A percentile compares a stretch with the other conserved stretches of the same genome.
phyloP scores from a whole-genome alignment of 1,140 invertebrate species.

The Lordiphosa stackelbergi region DNA sequence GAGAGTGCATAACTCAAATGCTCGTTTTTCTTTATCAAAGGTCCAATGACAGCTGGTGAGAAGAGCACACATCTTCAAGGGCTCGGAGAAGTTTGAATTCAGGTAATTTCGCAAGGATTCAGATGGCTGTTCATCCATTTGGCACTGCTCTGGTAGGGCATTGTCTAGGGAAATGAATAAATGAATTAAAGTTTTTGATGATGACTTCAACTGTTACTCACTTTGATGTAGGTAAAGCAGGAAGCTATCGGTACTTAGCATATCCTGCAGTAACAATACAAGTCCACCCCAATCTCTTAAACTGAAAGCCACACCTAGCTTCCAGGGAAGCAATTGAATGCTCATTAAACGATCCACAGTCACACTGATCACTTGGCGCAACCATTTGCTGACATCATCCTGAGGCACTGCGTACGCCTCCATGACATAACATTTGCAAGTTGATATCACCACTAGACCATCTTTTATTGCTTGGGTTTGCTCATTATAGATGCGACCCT shows the following conservation, averaged over 20 bases:
- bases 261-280: slow-evolving; percentile 64
- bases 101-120: slow-evolving; percentile 40
- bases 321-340: slow-evolving; percentile 64
- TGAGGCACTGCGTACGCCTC: slow-evolving; percentile 78
- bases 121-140: slow-evolving; percentile 76
- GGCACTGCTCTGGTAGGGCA: slow-evolving; percentile 76
- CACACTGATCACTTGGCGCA: slow-evolving; percentile 47
- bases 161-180: slow-evolving; percentile 57
- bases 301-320: slow-evolving; percentile 58
- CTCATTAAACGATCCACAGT: slow-evolving; percentile 49
- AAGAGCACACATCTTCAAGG: slow-evolving; percentile 77
- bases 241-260: slow-evolving; percentile 59
- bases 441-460: slow-evolving; percentile 80
- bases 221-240: slow-evolving; percentile 44
- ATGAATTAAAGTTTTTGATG: not conserved
- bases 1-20: slow-evolving; percentile 67
- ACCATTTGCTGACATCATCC: slow-evolving; percentile 74
- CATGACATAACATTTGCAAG: slow-evolving; percentile 79
- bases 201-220: too few relatives aligned
- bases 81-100: slow-evolving; percentile 52
- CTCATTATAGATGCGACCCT: slow-evolving; percentile 78
- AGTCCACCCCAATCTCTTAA: slow-evolving; percentile 57
- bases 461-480: slow-evolving; percentile 60
- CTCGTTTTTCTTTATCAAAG: slow-evolving; percentile 58
- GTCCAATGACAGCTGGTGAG: slow-evolving; percentile 76